Percentiles rank a stretch among this genome's conserved stretches.
Evolutionary conservation across 2,797 vertebrate species (phyloP).

Genomic region (Halcyon smyrnensis): DNA sequence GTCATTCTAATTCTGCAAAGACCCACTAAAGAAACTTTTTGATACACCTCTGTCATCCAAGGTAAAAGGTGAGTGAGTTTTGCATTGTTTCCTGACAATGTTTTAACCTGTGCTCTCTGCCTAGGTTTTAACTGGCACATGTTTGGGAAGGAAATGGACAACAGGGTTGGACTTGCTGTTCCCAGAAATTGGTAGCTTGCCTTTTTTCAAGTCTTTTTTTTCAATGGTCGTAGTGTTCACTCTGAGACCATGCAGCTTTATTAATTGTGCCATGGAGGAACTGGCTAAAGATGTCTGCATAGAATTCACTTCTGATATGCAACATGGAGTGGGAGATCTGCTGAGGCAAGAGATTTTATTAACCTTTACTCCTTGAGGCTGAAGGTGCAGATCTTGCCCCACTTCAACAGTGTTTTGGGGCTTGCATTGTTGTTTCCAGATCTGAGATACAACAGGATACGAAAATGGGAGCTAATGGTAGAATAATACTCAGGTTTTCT

Average conservation of each 20-base stretch:
- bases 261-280: fast-evolving
- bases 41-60: neutral
- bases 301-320: neutral
- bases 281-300: neutral
- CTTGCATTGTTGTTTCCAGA: neutral
- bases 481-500: neutral
- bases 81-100: neutral
- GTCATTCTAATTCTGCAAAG: constrained; percentile 6
- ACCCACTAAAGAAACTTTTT: neutral
- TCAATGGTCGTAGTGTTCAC: fast-evolving
- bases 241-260: fast-evolving
- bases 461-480: neutral
- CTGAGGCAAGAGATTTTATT: neutral
- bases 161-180: neutral
- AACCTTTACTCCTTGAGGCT: neutral
- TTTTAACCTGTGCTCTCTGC: neutral
- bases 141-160: neutral
- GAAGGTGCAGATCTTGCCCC: neutral
- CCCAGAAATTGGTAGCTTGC: neutral
- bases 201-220: neutral
- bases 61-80: neutral
- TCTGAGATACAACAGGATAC: neutral
- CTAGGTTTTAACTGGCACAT: neutral
- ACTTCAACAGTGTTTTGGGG: neutral
- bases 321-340: neutral